These are phyloP conservation scores for Drosophila santomea DNA, from an alignment of 1,140 invertebrate species.

Conservation along the genomic window DNA sequence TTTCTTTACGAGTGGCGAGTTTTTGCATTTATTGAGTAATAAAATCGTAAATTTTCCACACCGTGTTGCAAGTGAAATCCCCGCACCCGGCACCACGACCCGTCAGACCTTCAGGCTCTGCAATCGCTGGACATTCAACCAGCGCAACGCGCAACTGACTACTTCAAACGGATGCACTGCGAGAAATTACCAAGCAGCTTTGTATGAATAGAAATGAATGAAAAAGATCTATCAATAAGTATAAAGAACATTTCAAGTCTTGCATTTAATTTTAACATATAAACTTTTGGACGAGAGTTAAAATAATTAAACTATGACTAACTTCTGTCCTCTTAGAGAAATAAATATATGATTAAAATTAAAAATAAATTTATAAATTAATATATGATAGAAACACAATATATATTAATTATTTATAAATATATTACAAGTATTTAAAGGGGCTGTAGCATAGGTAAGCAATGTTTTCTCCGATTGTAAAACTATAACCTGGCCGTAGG, in stretches of 20 bases:
- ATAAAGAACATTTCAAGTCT: background rate
- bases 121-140: slow-evolving; percentile 78
- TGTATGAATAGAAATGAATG: too few species aligned
- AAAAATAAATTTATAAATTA: too few species aligned
- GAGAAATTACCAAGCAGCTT: background rate
- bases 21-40: slow-evolving; percentile 84
- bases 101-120: slow-evolving; percentile 45
- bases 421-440: fast-evolving
- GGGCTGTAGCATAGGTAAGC: background rate
- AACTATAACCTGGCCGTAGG: slow-evolving; percentile 38
- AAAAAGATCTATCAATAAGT: too few species aligned
- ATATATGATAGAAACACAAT: too few species aligned
- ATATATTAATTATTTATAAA: background rate
- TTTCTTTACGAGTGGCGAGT: slow-evolving; percentile 69
- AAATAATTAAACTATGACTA: too few species aligned
- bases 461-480: background rate
- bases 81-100: background rate
- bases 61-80: slow-evolving; percentile 30
- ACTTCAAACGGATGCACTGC: slow-evolving; percentile 2
- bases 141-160: slow-evolving; percentile 46
- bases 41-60: slow-evolving; percentile 79
- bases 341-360: too few species aligned
- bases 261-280: background rate
- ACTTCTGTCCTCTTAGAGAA: too few species aligned
- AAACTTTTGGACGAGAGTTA: too few species aligned